These are phyloP conservation scores for Sarotherodon lohbergeri DNA, from an alignment of 2,113 vertebrate species.

Conservation along the genomic window DNA sequence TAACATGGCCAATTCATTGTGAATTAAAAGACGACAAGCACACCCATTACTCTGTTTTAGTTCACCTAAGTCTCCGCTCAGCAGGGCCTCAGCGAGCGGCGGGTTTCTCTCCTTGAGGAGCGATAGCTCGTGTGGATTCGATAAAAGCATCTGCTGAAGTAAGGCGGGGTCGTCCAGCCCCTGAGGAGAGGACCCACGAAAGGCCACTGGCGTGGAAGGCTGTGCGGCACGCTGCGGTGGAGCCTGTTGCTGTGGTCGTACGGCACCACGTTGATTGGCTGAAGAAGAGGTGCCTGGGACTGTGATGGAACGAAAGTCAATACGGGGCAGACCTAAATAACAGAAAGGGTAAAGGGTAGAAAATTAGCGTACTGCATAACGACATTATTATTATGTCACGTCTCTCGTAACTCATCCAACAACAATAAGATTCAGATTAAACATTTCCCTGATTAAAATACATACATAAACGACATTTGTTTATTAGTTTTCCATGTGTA, in stretches of 20 bases:
- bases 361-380: background rate
- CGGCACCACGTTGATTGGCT: conserved; percentile 36
- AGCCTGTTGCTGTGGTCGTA: conserved; percentile 42
- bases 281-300: conserved; percentile 84
- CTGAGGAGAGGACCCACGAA: conserved; percentile 76
- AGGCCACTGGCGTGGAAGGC: conserved; percentile 45
- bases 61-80: conserved; percentile 95
- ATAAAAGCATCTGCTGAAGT: conserved; percentile 91
- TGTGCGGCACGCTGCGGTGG: conserved; percentile 25
- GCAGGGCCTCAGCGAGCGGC: conserved; percentile 88
- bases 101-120: conserved; percentile 96
- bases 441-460: background rate
- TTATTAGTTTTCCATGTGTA: background rate
- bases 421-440: background rate
- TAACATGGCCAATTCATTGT: background rate
- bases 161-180: conserved; percentile 89
- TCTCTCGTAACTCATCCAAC: background rate
- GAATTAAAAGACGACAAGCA: background rate
- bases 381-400: background rate
- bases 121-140: conserved; percentile 94
- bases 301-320: conserved; percentile 94
- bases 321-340: conserved; percentile 84
- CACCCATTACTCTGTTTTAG: background rate
- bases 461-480: background rate
- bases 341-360: background rate